These are phyloP conservation scores for Anastrepha obliqua DNA, from an alignment of 1,140 invertebrate genomes.

Conservation along the genomic window DNA sequence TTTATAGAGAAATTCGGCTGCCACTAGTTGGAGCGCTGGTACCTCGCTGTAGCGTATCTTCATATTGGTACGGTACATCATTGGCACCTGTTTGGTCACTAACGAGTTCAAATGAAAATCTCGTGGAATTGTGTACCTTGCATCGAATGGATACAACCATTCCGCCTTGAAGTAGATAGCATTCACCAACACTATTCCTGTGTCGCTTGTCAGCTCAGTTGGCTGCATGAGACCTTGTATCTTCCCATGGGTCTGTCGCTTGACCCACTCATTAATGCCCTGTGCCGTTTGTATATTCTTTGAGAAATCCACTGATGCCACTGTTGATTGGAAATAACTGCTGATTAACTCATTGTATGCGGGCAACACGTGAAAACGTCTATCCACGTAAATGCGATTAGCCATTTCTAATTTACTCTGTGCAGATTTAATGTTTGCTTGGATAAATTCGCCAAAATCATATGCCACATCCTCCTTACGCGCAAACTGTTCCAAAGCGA, in stretches of 20 bases:
- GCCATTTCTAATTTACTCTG: slow-evolving; percentile 40
- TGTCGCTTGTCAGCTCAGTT: neutral
- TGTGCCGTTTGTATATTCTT: neutral
- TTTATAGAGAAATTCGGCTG: neutral
- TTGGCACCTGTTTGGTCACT: neutral
- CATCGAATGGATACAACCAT: slow-evolving; percentile 34
- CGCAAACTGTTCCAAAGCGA: neutral
- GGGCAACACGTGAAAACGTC: neutral
- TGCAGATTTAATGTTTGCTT: neutral
- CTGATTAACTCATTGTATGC: neutral
- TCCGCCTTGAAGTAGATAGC: slow-evolving; percentile 42
- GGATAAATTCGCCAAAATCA: neutral
- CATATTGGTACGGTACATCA: slow-evolving; percentile 26
- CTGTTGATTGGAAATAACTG: neutral
- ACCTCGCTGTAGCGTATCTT: neutral
- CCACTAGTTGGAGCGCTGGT: neutral
- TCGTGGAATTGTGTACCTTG: neutral
- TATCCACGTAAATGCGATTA: slow-evolving; percentile 11
- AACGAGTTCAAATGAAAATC: slow-evolving; percentile 25
- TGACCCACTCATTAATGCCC: neutral
- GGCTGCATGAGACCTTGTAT: neutral
- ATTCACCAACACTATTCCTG: neutral
- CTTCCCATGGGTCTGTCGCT: neutral
- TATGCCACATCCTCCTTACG: neutral
- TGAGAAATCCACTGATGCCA: neutral